Evolutionary conservation across 2,113 vertebrate genomes (phyloP).

Genomic region (Pandion haliaetus): DNA sequence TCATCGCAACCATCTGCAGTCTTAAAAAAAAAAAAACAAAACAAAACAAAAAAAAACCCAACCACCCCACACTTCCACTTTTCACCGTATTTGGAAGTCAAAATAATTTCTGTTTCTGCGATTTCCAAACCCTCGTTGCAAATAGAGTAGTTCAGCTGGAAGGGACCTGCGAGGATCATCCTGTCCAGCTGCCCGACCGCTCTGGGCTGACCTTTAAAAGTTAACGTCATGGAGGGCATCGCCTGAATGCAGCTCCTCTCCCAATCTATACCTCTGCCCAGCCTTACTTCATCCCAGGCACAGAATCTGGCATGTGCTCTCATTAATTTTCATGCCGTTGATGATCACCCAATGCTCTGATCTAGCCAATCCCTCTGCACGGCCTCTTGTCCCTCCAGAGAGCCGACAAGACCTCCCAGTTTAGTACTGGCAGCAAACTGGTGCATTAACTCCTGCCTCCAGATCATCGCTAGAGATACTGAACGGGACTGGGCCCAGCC

Average conservation of each 20-base stretch:
- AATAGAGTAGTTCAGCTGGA: background rate
- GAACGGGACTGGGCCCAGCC: background rate
- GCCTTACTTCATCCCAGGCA: background rate
- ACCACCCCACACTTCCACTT: background rate
- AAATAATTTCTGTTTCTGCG: background rate
- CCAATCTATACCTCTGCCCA: background rate
- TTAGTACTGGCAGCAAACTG: background rate
- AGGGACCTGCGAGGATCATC: background rate
- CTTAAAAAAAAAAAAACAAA: background rate
- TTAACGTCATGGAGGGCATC: background rate
- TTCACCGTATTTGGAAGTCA: background rate
- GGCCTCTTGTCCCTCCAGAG: background rate
- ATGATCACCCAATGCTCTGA: accelerated
- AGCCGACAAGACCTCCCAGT: background rate
- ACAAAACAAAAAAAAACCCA: too few relatives aligned
- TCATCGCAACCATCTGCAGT: background rate
- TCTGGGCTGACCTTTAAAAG: background rate
- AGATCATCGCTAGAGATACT: background rate
- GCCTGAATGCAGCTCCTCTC: background rate
- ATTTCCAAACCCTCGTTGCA: background rate
- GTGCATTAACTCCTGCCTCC: background rate
- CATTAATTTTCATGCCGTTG: too few relatives aligned
- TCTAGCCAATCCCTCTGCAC: background rate
- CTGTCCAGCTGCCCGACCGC: too few relatives aligned
- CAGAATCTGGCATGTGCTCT: background rate